phyloP scores from a whole-genome alignment of 30 jellyfish, hydroid and myxozoan species.

The Hydractinia symbiolongicarpus region DNA sequence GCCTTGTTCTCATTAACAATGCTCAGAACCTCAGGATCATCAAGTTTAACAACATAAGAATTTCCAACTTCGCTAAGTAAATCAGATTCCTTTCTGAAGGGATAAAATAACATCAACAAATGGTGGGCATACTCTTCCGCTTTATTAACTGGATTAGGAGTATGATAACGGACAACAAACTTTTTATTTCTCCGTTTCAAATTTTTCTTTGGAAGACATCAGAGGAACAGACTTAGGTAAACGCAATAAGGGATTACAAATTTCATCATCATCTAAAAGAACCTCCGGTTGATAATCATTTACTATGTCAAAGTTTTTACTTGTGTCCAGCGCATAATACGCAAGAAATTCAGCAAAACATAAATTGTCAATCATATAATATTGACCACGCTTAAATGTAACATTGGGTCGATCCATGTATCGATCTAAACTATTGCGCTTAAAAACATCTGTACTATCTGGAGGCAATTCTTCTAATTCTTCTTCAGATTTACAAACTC shows the following conservation, averaged over 20 bases:
- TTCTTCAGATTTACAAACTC: slow-evolving; percentile 11
- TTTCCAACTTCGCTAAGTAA: too few species aligned
- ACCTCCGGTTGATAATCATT: slow-evolving; percentile 25
- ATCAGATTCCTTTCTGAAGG: too few species aligned
- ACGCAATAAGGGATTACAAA: neutral
- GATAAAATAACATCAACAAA: too few species aligned
- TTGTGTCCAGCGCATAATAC: slow-evolving; percentile 8
- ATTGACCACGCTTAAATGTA: slow-evolving; percentile 22
- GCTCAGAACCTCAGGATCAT: neutral
- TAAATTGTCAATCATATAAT: neutral
- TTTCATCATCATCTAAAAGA: neutral
- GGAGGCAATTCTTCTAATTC: slow-evolving; percentile 30
- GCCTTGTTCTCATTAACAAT: neutral
- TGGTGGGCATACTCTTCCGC: too few species aligned
- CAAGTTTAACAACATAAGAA: neutral
- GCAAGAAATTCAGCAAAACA: slow-evolving; percentile 35
- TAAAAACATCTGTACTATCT: slow-evolving; percentile 28
- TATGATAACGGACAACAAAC: too few species aligned
- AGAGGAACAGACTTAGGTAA: slow-evolving; percentile 13
- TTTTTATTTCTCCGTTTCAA: too few species aligned
- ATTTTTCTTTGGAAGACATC: slow-evolving; percentile 10
- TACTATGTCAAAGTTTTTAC: neutral
- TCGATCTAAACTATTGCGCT: slow-evolving; percentile 6
- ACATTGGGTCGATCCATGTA: slow-evolving; percentile 28
- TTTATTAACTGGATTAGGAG: too few species aligned